Base-by-base conservation (phyloP, 1,140 invertebrate species). In the Zelostemma sp. region DNA sequence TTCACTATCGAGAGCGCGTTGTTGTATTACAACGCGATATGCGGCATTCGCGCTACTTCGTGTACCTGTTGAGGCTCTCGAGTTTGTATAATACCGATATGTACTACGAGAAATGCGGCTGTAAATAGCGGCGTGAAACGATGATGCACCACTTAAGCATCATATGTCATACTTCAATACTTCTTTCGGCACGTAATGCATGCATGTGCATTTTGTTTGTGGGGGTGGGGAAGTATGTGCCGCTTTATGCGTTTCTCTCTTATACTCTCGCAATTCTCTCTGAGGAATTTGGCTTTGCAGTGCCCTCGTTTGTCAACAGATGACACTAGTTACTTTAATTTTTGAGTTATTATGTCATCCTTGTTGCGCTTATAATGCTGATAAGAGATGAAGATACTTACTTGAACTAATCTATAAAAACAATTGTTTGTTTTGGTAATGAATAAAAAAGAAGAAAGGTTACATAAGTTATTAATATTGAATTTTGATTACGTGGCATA, bases 51-150 rank as follows among this genome's bases (percentile, higher is more conserved):
- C 15, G 14, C 59, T 28, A 40, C 12, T 16, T 17, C 50, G 43
- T 43, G 15, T 60, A 60, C 57, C 48, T 60, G 48, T 45, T 60
- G 25, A 51, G 45, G 21, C 16, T 51, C 28, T 11, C 35, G 35
- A 38, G 35, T n/a, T 38, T 12, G 35, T 38, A 11, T 38, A 38
- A 38, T 38, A 38, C 3, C 35, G 35, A 38, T 38, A 38, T 38
- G 14, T 38, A n/a, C n/a, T n/a, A 11, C 9, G 25, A n/a, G 5
- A 53, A 60, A 18, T 21, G 12, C 14, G 38, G n/a, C 15, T 49
- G 18, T 16, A 41, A 49, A 41, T 43, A n/a, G 18, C 50, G 35
- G 35, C 35, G 3, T 38, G 35, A 38, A 12, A 11, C 9, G 35
- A 38, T 12, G 2, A 38, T 31, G 12, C 14, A 56, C 21, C 0